Evolutionary conservation across 37 sponge, comb jelly and placozoan genomes (phyloP).

Genomic region (Ephydatia muelleri): DNA sequence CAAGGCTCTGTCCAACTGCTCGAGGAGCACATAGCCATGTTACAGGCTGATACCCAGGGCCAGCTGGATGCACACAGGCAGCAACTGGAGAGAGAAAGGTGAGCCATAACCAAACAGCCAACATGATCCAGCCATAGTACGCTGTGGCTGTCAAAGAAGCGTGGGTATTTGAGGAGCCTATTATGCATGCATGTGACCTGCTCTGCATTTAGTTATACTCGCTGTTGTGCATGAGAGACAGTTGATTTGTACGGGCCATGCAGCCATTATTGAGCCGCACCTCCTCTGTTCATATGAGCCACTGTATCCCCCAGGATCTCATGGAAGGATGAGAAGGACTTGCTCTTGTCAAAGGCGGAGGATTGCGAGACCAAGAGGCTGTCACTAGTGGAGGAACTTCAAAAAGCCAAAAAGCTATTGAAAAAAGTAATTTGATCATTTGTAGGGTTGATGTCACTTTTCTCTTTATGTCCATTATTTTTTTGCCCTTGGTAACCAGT

Average conservation of each 20-base stretch:
- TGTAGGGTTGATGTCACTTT: too few relatives aligned
- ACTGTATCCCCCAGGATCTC: too few relatives aligned
- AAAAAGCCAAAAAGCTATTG: too few relatives aligned
- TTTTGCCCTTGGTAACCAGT: slow-evolving; percentile 2
- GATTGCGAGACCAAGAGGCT: neutral
- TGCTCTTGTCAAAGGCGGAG: neutral
- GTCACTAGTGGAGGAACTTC: too few relatives aligned
- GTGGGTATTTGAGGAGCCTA: neutral
- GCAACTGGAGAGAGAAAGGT: slow-evolving; percentile 28
- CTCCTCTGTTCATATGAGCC: too few relatives aligned
- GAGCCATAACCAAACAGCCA: neutral
- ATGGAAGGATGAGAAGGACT: neutral
- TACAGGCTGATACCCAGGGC: neutral
- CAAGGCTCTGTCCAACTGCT: slow-evolving; percentile 7
- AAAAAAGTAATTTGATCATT: too few relatives aligned
- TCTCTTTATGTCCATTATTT: too few relatives aligned
- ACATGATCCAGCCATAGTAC: neutral
- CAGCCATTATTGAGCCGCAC: too few relatives aligned
- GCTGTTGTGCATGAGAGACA: neutral
- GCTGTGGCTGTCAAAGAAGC: neutral
- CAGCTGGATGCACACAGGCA: neutral
- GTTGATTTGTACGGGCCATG: too few relatives aligned
- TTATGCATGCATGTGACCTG: slow-evolving; percentile 13
- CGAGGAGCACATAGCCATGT: slow-evolving; percentile 15
- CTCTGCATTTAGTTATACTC: neutral